phyloP scores from a whole-genome alignment of 2,797 vertebrate genomes.

The Choloepus didactylus region DNA sequence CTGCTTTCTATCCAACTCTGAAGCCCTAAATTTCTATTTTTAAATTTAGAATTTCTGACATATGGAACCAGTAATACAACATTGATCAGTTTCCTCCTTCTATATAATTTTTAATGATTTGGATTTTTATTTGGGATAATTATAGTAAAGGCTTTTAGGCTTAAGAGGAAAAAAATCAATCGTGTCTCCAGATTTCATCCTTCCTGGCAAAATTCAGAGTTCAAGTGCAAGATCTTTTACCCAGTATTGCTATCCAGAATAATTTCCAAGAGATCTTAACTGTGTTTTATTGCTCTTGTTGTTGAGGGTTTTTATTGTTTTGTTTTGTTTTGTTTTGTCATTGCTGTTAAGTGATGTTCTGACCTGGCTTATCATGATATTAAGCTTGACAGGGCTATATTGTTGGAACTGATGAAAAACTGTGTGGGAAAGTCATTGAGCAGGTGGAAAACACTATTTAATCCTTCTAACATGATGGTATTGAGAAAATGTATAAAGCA shows the following conservation, averaged over 20 bases:
- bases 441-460: constrained; percentile 82
- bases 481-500: constrained; percentile 74
- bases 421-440: constrained; percentile 75
- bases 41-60: constrained; percentile 55
- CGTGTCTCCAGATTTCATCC: constrained; percentile 27
- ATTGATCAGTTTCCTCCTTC: constrained; percentile 42
- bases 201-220: constrained; percentile 73
- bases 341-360: constrained; percentile 56
- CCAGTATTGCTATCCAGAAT: constrained; percentile 63
- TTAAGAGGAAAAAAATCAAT: not conserved
- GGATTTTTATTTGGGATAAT: constrained; percentile 48
- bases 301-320: constrained; percentile 48
- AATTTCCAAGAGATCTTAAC: not conserved
- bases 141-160: not conserved
- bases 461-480: constrained; percentile 77
- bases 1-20: not conserved
- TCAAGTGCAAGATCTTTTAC: constrained; percentile 60
- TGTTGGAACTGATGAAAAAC: constrained; percentile 78
- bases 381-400: constrained; percentile 75
- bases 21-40: not conserved
- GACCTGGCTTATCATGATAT: constrained; percentile 77
- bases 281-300: constrained; percentile 33
- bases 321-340: not conserved
- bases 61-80: not conserved
- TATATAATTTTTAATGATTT: constrained; percentile 38